Base-by-base conservation (phyloP, 2,888 invertebrate species). In the Eueremaeus valkanovi region DNA sequence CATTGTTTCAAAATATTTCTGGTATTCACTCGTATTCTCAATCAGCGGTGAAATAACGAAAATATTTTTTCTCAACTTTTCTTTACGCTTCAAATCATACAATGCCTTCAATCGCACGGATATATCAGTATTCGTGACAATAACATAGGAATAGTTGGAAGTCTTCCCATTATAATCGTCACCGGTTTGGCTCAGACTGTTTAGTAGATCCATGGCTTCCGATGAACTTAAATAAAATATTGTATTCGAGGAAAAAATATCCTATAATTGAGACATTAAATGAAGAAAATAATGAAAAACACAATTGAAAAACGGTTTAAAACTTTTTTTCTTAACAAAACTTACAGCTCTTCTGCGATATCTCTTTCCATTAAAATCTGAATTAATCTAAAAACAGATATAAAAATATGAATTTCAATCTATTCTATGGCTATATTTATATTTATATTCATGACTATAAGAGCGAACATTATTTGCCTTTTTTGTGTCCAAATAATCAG, bases 181-280 rank as follows among this genome's bases (percentile, higher is more conserved):
- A 5, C 18, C 58, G 3, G 58, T 58, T 66, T 21, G 21, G 36
- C 63, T 33, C 27, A 75, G 31, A 72, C 75, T 72, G 55, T 58
- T 55, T 13, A 75, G 29, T 21, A 75, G 58, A 27, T 75, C 36
- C 72, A 75, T 40, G 42, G 75, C 40, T 72, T 75, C 75, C 8
- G 40, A 51, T 58, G 75, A 21, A 72, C 63, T 75, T 40, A 75
- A 63, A 36, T 72, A 75, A 36, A 75, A 72, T 24, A 75, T 72
- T 13, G 75, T 75, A 42, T 75, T 75, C 11, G 63, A 33, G 9
- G 33, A n/a, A 66, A 40, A 36, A 13, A 66, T 33, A 21, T 66
- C 63, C 63, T 66, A 18, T 29, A 61, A 61, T 61, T 27, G n/a
- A 61, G 61, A 36, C 18, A 40, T 66, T 36, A 66, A 36, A 66